Base-by-base conservation (phyloP, 2,888 invertebrate genomes). In the Protodeltote pygarga region DNA sequence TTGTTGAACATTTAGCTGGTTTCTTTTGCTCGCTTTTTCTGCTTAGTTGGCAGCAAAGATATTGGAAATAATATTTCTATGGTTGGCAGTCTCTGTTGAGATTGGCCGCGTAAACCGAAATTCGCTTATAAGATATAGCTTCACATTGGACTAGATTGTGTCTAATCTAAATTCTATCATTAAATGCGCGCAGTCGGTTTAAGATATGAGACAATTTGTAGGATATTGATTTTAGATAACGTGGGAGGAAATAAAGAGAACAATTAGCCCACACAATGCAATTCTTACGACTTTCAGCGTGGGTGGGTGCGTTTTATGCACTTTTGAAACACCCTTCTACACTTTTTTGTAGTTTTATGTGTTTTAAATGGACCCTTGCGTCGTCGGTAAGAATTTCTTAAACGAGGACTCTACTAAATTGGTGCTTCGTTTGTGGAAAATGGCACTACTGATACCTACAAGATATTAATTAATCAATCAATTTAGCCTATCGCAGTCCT, bases 131-230 rank as follows among this genome's bases (percentile, higher is more conserved):
- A n/a, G n/a, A n/a, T n/a, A n/a, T n/a, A n/a, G n/a, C n/a, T n/a
- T n/a, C n/a, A n/a, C n/a, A n/a, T n/a, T n/a, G n/a, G 25, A 14
- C 13, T 45, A 20, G 47, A 58, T 21, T 29, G 34, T 48, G n/a
- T 14, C 24, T 49, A 25, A 29, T 21, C 14, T 4, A 14, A 8
- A 25, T 44, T 23, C 9, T 9, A 34, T 15, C 11, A 25, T 29
- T 19, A 52, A 28, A 39, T 31, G 31, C 13, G 41, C 16, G 41
- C 6, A 63, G 10, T 60, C 17, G 58, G 49, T 57, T 41, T 57
- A 49, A 44, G 48, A 59, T 35, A 37, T 44, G 38, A 59, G 25
- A 48, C 40, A 55, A 48, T 62, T 55, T 63, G 44, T 59, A 41
- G 49, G 38, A 20, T 45, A 51, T 38, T 27, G 34, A 48, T 48